Percentiles rank a stretch among this genome's conserved stretches.
phyloP scores from a whole-genome alignment of 2,113 vertebrate genomes.

The Numenius arquata region DNA sequence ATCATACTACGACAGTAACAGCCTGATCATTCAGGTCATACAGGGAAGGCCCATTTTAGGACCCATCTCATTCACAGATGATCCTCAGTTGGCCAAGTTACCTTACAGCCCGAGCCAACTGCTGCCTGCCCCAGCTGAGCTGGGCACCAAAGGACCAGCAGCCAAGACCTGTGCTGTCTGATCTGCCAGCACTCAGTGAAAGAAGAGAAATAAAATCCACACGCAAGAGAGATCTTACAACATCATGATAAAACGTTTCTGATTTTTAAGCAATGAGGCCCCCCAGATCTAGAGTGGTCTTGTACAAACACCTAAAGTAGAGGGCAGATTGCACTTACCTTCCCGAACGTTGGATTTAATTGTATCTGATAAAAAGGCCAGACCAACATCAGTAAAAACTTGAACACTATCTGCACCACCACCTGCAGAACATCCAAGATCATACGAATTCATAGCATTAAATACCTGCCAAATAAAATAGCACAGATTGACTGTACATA shows the following conservation, averaged over 20 bases:
- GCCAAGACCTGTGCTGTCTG: not conserved
- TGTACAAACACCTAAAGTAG: not conserved
- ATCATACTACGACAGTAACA: not conserved
- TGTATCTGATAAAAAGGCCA: slow-evolving; percentile 36
- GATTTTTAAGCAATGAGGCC: not conserved
- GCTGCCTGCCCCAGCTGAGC: not conserved
- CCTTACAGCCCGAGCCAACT: not conserved
- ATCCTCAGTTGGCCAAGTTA: not conserved
- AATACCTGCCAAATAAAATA: slow-evolving; percentile 75
- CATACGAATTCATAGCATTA: slow-evolving; percentile 76
- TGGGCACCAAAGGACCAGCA: not conserved
- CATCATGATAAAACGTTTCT: not conserved
- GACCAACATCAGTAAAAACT: slow-evolving; percentile 73
- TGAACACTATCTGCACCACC: slow-evolving; percentile 66
- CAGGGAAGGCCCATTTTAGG: not conserved
- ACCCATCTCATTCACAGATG: not conserved
- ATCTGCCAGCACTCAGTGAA: not conserved
- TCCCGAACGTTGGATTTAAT: not conserved
- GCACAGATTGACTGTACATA: not conserved
- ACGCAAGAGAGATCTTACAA: not conserved
- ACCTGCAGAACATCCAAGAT: slow-evolving; percentile 78
- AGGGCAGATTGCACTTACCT: not conserved
- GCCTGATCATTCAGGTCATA: not conserved
- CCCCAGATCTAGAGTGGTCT: not conserved
- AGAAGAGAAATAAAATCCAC: not conserved